A percentile compares a stretch with the other conserved stretches of the same genome.
Conservation (phyloP, 2,113 vertebrate genomes). For the Sclerurus mexicanus region DNA sequence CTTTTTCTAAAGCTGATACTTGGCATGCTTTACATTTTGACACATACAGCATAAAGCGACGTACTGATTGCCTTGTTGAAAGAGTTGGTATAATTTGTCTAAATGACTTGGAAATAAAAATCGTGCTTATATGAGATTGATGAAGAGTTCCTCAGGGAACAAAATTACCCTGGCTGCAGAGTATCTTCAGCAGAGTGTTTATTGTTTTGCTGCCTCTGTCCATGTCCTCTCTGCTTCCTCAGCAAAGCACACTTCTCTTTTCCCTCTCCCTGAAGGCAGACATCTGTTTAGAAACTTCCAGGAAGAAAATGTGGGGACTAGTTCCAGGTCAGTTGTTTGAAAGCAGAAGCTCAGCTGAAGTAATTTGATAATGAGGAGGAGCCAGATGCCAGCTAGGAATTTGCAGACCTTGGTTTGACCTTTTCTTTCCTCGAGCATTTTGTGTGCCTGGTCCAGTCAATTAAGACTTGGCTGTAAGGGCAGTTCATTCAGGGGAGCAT, state of each 20-base stretch:
- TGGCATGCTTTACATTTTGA: background rate
- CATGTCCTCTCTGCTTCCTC: background rate
- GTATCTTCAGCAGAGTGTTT: background rate
- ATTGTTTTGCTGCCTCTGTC: background rate
- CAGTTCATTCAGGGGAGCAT: background rate
- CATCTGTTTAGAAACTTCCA: background rate
- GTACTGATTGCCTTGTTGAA: background rate
- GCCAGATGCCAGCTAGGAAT: background rate
- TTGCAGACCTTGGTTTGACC: slow-evolving; percentile 8
- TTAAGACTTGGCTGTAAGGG: background rate
- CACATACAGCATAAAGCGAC: background rate
- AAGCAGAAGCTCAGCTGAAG: slow-evolving; percentile 19
- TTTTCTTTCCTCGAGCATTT: background rate
- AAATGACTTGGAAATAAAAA: background rate
- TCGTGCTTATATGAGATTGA: background rate
- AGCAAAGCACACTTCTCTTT: slow-evolving; percentile 16
- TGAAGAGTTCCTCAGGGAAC: background rate
- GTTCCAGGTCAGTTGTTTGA: slow-evolving; percentile 28
- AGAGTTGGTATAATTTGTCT: background rate
- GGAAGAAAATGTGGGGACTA: slow-evolving; percentile 24
- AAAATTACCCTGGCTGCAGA: background rate
- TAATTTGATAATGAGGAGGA: slow-evolving; percentile 36
- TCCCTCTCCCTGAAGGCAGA: background rate
- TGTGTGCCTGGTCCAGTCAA: background rate
- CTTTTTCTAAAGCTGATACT: background rate